Evolutionary conservation across 2,113 vertebrate genomes (phyloP).

Genomic region (Procavia capensis): DNA sequence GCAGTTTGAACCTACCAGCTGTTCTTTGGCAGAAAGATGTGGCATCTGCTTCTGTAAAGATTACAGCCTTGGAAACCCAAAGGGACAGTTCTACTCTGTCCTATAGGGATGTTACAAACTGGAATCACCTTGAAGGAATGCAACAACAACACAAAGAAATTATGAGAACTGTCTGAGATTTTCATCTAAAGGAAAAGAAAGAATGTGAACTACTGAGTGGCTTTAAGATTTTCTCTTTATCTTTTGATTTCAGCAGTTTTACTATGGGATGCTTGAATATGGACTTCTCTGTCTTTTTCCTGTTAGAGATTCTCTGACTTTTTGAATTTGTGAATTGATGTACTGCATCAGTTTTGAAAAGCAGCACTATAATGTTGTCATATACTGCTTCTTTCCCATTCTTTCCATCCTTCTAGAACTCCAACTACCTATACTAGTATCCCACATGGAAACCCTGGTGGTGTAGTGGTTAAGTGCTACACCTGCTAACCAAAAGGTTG

Average conservation of each 20-base stretch:
- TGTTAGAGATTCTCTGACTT: not conserved
- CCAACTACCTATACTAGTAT: not conserved
- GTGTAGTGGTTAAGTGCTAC: no score
- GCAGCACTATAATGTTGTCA: not conserved
- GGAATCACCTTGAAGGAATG: no score
- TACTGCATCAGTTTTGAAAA: not conserved
- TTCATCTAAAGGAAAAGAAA: not conserved
- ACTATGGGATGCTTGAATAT: no score
- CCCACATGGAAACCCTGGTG: no score
- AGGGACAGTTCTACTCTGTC: no score
- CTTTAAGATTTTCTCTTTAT: not conserved
- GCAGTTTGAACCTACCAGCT: no score
- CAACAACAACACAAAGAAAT: not conserved
- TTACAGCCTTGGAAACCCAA: no score
- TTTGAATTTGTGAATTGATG: not conserved
- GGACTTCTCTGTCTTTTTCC: not conserved
- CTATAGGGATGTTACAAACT: no score
- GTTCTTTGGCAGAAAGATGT: no score
- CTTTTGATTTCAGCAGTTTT: no score
- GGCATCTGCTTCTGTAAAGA: no score
- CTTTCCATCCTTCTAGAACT: not conserved
- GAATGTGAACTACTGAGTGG: not conserved
- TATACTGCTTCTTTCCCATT: not conserved
- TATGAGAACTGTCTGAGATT: not conserved
- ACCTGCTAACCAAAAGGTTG: no score